Conservation (phyloP, 2,888 invertebrate species). For the Himalopsyche kuldschensis region DNA sequence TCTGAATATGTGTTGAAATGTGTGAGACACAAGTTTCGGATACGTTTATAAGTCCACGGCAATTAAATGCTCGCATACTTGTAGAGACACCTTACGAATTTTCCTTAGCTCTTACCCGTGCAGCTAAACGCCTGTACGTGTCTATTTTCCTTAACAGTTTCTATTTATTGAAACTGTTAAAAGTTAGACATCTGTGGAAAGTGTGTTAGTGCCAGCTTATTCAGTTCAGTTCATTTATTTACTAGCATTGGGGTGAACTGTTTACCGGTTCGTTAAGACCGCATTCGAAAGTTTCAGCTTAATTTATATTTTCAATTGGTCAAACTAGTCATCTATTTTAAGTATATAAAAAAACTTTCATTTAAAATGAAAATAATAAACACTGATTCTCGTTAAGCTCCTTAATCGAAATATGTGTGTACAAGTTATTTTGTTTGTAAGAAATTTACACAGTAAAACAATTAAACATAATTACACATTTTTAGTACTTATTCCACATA, state of each 20-base stretch:
- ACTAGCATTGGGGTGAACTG: background rate
- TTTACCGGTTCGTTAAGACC: background rate
- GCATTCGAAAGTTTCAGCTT: background rate
- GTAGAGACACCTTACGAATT: slow-evolving; percentile 5
- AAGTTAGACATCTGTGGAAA: slow-evolving; percentile 10
- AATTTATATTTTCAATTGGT: background rate
- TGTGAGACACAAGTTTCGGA: slow-evolving; percentile 4
- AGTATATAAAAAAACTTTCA: too few species aligned
- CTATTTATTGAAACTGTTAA: slow-evolving; percentile 30
- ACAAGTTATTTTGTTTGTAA: too few species aligned
- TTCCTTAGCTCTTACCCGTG: slow-evolving; percentile 1
- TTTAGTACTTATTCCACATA: too few species aligned
- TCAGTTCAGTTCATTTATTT: background rate
- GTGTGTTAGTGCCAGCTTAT: background rate
- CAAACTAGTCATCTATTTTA: background rate
- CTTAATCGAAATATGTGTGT: too few species aligned
- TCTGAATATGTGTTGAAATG: slow-evolving; percentile 3
- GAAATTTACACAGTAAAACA: too few species aligned
- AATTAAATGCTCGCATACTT: slow-evolving; percentile 12
- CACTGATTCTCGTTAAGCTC: too few species aligned
- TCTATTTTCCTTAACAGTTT: slow-evolving; percentile 12
- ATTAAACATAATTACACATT: too few species aligned
- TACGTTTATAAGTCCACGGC: slow-evolving; percentile 2
- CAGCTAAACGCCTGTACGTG: slow-evolving; percentile 11
- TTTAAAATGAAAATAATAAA: too few species aligned